phyloP scores from a whole-genome alignment of 2,888 invertebrate species.

The Pyrochroa serraticornis region DNA sequence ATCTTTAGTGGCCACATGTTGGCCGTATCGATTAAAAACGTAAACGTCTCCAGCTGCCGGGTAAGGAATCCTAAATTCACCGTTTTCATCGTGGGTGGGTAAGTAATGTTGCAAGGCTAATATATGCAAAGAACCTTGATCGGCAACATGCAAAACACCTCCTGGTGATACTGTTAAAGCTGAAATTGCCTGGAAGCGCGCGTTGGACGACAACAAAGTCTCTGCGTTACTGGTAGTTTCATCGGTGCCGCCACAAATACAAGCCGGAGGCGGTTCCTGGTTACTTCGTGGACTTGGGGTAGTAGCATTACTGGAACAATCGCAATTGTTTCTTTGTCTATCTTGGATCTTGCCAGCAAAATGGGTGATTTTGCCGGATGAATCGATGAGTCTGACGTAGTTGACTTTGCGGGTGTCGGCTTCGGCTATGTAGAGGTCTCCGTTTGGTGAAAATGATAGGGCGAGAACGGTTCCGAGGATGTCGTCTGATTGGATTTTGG shows the following conservation, averaged over 20 bases:
- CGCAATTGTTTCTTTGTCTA: conserved; percentile 59
- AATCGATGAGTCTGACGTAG: conserved; percentile 83
- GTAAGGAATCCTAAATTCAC: conserved; percentile 92
- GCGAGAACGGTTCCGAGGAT: conserved; percentile 82
- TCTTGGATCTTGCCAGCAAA: conserved; percentile 89
- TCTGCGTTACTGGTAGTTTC: conserved; percentile 81
- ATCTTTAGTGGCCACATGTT: conserved; percentile 94
- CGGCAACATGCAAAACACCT: conserved; percentile 94
- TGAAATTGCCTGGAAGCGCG: conserved; percentile 81
- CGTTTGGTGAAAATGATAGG: conserved; percentile 89
- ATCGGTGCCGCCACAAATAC: conserved; percentile 50
- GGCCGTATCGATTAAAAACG: conserved; percentile 90
- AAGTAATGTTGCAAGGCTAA: conserved; percentile 85
- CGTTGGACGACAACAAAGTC: conserved; percentile 87
- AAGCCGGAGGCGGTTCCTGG: conserved; percentile 51
- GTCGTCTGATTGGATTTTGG: conserved; percentile 40
- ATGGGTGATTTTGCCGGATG: conserved; percentile 87
- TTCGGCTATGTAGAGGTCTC: conserved; percentile 92
- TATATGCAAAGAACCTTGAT: conserved; percentile 88
- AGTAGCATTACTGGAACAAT: conserved; percentile 65
- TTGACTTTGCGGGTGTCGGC: conserved; percentile 87
- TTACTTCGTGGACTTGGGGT: conserved; percentile 57
- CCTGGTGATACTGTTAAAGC: conserved; percentile 94
- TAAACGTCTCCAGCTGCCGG: conserved; percentile 93
- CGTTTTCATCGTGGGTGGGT: conserved; percentile 85